Evolutionary conservation across 2,797 vertebrate genomes (phyloP).

Genomic region (Ctenochaetus hawaiiensis): DNA sequence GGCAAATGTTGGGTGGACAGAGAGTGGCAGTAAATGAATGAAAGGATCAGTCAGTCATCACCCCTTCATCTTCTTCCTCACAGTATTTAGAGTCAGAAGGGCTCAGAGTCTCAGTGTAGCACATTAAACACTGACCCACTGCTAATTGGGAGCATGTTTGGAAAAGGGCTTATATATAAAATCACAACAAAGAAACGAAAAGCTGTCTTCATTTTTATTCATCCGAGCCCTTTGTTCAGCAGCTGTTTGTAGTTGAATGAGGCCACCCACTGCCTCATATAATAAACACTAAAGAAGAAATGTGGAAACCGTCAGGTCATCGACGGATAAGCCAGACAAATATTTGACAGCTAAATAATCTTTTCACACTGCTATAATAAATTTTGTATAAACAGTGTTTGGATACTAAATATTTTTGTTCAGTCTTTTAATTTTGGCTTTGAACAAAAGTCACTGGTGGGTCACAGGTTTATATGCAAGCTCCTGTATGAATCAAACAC

Average conservation of each 20-base stretch:
- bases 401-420: neutral
- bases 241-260: constrained; percentile 11
- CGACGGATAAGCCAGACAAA: neutral
- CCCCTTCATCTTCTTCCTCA: neutral
- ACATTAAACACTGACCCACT: constrained; percentile 1
- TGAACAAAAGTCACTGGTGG: no score
- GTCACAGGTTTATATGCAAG: neutral
- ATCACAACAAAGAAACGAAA: constrained; percentile 7
- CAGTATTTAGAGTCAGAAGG: neutral
- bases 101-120: neutral
- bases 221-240: neutral
- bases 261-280: constrained; percentile 4
- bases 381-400: neutral
- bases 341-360: neutral
- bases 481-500: neutral
- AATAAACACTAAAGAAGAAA: neutral
- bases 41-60: neutral
- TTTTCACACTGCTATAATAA: neutral
- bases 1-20: neutral
- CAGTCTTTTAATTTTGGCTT: neutral
- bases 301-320: neutral
- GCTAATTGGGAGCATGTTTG: constrained; percentile 18
- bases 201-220: neutral
- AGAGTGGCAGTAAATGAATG: neutral
- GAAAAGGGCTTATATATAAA: neutral